phyloP scores from a whole-genome alignment of 2,797 vertebrate species.

The Botia kubotai region DNA sequence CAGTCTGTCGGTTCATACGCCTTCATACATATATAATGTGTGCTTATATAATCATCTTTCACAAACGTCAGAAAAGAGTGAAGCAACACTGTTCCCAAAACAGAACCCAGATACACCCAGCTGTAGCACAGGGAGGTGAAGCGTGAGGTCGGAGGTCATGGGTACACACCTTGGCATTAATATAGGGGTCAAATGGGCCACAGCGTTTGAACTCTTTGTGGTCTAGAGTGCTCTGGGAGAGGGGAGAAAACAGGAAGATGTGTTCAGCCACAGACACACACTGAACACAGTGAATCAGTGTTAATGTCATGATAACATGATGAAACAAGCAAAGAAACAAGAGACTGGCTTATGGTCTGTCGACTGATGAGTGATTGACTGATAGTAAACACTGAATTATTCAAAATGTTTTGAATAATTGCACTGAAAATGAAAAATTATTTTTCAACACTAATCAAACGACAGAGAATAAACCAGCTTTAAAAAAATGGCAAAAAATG shows the following conservation, averaged over 20 bases:
- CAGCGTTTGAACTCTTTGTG: slow-evolving; percentile 99
- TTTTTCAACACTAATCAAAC: neutral
- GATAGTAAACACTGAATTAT: too few relatives aligned
- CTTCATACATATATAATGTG: neutral
- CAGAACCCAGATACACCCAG: slow-evolving; percentile 30
- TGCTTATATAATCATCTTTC: neutral
- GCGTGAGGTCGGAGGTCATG: slow-evolving; percentile 50
- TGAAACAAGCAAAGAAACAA: slow-evolving; percentile 58
- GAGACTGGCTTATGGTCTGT: slow-evolving; percentile 9
- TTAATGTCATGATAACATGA: slow-evolving; percentile 72
- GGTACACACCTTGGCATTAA: slow-evolving; percentile 99
- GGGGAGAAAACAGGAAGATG: slow-evolving; percentile 84
- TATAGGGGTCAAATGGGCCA: slow-evolving; percentile 99
- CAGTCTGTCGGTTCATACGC: too few relatives aligned
- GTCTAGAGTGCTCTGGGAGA: slow-evolving; percentile 97
- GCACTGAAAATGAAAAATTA: neutral
- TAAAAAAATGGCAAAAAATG: slow-evolving; percentile 65
- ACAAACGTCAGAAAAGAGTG: slow-evolving; percentile 24
- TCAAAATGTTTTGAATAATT: neutral
- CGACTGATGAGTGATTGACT: neutral
- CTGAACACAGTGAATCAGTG: slow-evolving; percentile 57
- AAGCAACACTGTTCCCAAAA: slow-evolving; percentile 9
- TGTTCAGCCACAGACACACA: slow-evolving; percentile 58
- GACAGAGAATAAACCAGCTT: slow-evolving; percentile 12
- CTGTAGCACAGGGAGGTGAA: neutral